Conservation (phyloP, 1,140 invertebrate genomes). For the Steinernema khuongi region DNA sequence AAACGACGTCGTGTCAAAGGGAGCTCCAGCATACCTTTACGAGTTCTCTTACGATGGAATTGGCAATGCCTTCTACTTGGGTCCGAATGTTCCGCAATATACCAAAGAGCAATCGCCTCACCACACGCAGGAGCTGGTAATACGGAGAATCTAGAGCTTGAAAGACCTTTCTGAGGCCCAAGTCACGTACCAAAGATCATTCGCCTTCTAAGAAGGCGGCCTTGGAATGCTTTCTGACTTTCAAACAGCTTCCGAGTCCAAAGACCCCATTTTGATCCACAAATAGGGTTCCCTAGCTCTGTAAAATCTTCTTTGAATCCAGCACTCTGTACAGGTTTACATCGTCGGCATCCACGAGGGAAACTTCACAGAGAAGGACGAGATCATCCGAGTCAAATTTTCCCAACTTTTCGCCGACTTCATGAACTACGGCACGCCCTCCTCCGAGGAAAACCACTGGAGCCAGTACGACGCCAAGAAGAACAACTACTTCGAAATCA, state of each 20-base stretch:
- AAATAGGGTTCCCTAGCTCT: background rate
- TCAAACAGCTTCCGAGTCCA: no score
- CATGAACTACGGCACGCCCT: constrained; percentile 2
- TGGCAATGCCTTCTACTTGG: background rate
- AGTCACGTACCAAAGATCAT: background rate
- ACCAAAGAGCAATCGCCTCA: background rate
- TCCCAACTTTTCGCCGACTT: constrained; percentile 17
- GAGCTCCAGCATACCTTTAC: background rate
- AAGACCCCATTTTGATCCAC: no score
- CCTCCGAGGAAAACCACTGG: background rate
- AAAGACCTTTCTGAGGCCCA: background rate
- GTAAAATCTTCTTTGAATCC: background rate
- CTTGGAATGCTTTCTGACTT: no score
- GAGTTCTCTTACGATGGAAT: background rate
- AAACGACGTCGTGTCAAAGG: background rate
- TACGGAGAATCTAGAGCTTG: background rate
- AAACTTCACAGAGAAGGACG: constrained; percentile 8
- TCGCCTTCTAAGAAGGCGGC: no score
- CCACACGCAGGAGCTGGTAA: background rate
- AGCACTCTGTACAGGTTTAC: background rate
- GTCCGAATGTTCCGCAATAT: background rate
- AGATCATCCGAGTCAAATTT: constrained; percentile 4
- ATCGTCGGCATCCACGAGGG: constrained; percentile 15
- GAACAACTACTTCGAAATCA: constrained; percentile 23
- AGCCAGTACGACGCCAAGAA: background rate